A percentile compares a stretch with the other conserved stretches of the same genome.
phyloP scores from a whole-genome alignment of 2,113 vertebrate species.

The Tamias sibiricus region DNA sequence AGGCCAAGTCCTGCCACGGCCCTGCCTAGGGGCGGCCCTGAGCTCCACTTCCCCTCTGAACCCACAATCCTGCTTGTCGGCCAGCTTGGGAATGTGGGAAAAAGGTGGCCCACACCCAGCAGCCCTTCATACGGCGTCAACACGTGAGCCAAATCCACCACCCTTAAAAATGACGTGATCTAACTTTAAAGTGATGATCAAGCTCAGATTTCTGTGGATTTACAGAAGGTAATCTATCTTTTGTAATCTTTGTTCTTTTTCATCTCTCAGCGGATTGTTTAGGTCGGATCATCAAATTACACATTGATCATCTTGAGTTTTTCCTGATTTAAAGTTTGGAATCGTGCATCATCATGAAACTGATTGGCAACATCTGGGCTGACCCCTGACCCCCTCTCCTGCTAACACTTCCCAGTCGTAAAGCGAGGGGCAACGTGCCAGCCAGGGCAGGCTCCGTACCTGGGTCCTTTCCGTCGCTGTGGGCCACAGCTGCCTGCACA shows the following conservation, averaged over 20 bases:
- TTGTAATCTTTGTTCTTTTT: not conserved
- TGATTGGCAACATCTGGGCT: rapidly evolving
- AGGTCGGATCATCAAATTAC: not conserved
- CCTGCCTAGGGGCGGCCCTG: not conserved
- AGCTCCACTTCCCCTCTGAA: not conserved
- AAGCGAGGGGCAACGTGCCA: rapidly evolving
- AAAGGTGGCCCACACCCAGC: not conserved
- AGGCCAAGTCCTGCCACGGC: not conserved
- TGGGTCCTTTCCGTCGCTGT: constrained; percentile 95
- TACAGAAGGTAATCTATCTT: not conserved
- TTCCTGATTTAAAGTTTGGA: not conserved
- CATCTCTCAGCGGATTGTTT: not conserved
- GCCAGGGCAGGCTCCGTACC: constrained; percentile 82
- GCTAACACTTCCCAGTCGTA: not conserved
- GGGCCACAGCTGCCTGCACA: constrained; percentile 95
- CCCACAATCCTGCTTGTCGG: not conserved
- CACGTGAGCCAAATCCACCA: not conserved
- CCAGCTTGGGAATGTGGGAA: not conserved
- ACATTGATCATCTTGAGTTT: not conserved
- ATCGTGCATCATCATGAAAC: rapidly evolving
- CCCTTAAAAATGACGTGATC: not conserved
- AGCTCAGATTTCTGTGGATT: not conserved
- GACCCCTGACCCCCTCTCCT: not conserved
- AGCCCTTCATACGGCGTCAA: not conserved
- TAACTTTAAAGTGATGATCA: not conserved